phyloP scores from a whole-genome alignment of 2,113 vertebrate species.

The Lonchura striata region DNA sequence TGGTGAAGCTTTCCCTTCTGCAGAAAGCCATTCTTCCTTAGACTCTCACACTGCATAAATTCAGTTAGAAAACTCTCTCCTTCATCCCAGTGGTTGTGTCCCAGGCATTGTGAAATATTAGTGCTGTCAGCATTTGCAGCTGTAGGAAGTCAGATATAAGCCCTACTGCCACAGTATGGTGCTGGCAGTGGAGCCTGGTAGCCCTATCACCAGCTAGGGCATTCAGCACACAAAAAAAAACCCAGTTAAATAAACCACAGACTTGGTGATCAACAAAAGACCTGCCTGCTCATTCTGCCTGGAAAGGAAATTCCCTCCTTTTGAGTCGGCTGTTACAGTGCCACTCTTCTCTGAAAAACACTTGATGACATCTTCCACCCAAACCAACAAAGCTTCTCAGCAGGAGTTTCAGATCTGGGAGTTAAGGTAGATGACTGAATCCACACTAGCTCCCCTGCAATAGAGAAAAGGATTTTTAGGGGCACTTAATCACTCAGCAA shows the following conservation, averaged over 20 bases:
- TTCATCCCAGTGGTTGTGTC: not conserved
- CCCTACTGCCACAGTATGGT: not conserved
- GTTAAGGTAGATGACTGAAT: not conserved
- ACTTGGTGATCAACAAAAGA: not conserved
- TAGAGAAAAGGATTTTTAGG: not conserved
- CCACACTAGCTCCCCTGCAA: not conserved
- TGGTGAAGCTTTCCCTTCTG: not conserved
- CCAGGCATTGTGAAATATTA: conserved; percentile 22
- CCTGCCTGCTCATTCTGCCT: not conserved
- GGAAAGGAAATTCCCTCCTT: conserved; percentile 18
- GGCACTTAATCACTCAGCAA: not conserved
- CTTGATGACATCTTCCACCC: not conserved
- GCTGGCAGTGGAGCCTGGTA: not conserved
- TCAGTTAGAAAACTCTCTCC: not conserved
- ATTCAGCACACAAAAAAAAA: not conserved
- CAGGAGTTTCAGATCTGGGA: not conserved
- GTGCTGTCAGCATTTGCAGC: not conserved
- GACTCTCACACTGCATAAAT: not conserved
- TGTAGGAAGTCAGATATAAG: conserved; percentile 58
- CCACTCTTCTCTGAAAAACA: not conserved
- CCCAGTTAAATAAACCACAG: conserved; percentile 8
- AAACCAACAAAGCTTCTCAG: not conserved
- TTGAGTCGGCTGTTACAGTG: not conserved
- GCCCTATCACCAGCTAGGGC: not conserved
- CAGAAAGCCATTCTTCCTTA: not conserved